phyloP scores from a whole-genome alignment of 2,797 vertebrate species.

The Nyctalus aviator region DNA sequence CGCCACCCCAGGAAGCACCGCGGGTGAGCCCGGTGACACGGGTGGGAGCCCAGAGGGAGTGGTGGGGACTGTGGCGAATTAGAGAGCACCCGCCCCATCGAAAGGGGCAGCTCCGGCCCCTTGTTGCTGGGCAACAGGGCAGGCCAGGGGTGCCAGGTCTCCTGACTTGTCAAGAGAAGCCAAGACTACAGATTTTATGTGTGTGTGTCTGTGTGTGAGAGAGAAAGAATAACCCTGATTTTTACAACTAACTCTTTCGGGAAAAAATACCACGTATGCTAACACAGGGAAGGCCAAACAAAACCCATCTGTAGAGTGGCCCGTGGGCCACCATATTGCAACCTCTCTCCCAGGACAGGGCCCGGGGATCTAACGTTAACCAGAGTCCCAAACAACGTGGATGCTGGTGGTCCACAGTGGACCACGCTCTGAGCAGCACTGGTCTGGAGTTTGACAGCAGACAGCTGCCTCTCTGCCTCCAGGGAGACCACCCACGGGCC shows the following conservation, averaged over 20 bases:
- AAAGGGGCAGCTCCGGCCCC: conserved; percentile 46
- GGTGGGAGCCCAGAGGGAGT: conserved; percentile 61
- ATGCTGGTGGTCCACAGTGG: conserved; percentile 38
- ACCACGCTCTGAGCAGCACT: not conserved
- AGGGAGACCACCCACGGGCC: fast-evolving
- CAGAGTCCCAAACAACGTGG: fast-evolving
- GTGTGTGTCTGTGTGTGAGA: not conserved
- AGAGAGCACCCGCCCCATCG: conserved; percentile 54
- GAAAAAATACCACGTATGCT: conserved; percentile 44
- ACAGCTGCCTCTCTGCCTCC: not conserved
- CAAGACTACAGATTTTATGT: not conserved
- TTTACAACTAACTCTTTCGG: conserved; percentile 40
- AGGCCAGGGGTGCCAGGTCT: conserved; percentile 57
- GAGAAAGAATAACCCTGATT: conserved; percentile 5
- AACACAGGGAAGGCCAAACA: conserved; percentile 79
- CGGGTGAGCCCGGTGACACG: conserved; percentile 56
- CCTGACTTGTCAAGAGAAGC: conserved; percentile 40
- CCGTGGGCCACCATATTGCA: conserved; percentile 60
- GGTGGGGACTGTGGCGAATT: conserved; percentile 75
- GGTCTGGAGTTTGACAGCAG: not conserved
- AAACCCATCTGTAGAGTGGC: conserved; percentile 72
- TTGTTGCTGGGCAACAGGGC: conserved; percentile 35
- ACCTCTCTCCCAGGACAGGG: conserved; percentile 35
- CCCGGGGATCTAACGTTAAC: not conserved
- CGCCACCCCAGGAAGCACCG: conserved; percentile 35